phyloP scores from a whole-genome alignment of 2,113 vertebrate genomes.

The Psilopogon haemacephalus region DNA sequence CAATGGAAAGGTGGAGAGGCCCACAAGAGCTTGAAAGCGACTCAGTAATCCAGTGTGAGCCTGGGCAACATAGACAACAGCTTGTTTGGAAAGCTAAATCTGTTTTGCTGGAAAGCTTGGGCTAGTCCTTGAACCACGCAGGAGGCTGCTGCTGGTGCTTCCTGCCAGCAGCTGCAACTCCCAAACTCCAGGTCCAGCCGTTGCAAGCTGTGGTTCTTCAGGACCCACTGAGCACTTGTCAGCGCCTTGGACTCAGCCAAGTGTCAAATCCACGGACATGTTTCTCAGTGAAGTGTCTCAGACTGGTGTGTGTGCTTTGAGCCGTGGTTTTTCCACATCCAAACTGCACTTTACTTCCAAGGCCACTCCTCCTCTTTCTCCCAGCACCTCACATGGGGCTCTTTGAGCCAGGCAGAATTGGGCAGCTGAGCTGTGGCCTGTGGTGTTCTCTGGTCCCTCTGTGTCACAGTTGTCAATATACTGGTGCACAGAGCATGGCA shows the following conservation, averaged over 20 bases:
- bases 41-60: background rate
- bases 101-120: background rate
- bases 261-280: background rate
- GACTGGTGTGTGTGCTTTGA: background rate
- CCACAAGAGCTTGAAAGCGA: constrained; percentile 10
- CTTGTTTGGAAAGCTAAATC: constrained; percentile 2
- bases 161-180: background rate
- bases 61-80: background rate
- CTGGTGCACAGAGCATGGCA: background rate
- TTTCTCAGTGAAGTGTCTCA: background rate
- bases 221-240: background rate
- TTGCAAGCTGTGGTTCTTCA: background rate
- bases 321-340: background rate
- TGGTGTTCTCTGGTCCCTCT: background rate
- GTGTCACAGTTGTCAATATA: background rate
- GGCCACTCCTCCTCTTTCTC: background rate
- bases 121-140: background rate
- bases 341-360: background rate
- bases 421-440: background rate
- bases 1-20: background rate
- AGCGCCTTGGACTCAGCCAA: background rate
- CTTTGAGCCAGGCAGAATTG: background rate
- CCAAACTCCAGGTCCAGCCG: background rate
- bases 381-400: background rate
- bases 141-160: background rate